Conservation (phyloP, 2,888 invertebrate genomes). For the Diadromus collaris region DNA sequence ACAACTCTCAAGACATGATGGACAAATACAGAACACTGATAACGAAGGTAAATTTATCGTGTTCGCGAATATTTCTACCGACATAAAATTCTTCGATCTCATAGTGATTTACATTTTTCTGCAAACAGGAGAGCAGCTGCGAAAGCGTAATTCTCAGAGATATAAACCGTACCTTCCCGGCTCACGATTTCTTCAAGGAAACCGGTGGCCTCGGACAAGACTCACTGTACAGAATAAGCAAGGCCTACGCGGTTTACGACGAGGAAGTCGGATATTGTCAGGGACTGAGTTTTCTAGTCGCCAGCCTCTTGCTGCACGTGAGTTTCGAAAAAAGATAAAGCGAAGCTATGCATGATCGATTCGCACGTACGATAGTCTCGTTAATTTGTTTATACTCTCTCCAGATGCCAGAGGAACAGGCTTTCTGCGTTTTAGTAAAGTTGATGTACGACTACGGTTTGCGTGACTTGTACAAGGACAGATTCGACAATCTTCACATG, state of each 20-base stretch:
- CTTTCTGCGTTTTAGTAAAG: slow-evolving; percentile 97
- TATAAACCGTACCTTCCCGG: slow-evolving; percentile 99
- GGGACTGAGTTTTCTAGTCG: slow-evolving; percentile 98
- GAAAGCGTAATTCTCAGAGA: slow-evolving; percentile 98
- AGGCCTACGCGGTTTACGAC: slow-evolving; percentile 98
- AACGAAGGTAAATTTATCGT: slow-evolving; percentile 84
- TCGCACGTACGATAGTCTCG: background rate
- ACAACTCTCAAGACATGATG: slow-evolving; percentile 91
- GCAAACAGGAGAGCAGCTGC: slow-evolving; percentile 92
- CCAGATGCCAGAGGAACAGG: slow-evolving; percentile 99
- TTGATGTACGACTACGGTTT: slow-evolving; percentile 98
- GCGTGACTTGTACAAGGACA: slow-evolving; percentile 97
- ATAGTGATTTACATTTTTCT: slow-evolving; percentile 17
- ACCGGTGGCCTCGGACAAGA: slow-evolving; percentile 98
- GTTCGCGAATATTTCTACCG: background rate
- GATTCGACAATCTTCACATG: slow-evolving; percentile 97
- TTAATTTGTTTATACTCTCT: slow-evolving; percentile 62
- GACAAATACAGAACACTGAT: slow-evolving; percentile 96
- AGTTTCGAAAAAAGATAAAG: slow-evolving; percentile 79
- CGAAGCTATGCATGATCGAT: slow-evolving; percentile 2
- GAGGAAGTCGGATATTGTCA: slow-evolving; percentile 99
- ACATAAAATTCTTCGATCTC: background rate
- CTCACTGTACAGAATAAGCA: slow-evolving; percentile 96
- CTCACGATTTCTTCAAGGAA: slow-evolving; percentile 98
- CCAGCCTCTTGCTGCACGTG: slow-evolving; percentile 97